Conservation (phyloP, 2,113 vertebrate species). For the Solea senegalensis region DNA sequence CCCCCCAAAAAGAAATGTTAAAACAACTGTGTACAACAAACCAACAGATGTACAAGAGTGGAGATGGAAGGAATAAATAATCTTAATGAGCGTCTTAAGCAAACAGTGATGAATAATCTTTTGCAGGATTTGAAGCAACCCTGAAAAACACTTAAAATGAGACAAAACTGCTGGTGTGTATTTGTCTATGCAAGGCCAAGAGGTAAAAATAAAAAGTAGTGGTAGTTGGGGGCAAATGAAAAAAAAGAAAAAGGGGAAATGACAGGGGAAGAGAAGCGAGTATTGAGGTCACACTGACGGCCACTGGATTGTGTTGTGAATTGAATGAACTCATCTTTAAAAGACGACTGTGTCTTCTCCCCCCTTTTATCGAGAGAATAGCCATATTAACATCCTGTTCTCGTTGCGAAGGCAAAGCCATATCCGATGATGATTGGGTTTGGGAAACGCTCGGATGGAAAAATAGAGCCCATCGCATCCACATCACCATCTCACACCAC, state of each 20-base stretch:
- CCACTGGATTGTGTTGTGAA: constrained; percentile 73
- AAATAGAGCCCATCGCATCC: constrained; percentile 79
- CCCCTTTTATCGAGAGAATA: constrained; percentile 76
- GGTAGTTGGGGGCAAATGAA: constrained; percentile 43
- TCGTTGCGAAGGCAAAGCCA: constrained; percentile 78
- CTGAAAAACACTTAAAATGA: too few species aligned
- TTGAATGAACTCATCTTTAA: constrained; percentile 83
- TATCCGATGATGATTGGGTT: constrained; percentile 84
- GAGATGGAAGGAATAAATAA: too few species aligned
- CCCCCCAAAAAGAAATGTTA: too few species aligned
- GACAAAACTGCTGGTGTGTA: constrained; percentile 24
- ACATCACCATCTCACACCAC: constrained; percentile 82
- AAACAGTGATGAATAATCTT: too few species aligned
- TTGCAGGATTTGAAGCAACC: too few species aligned
- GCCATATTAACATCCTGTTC: constrained; percentile 83
- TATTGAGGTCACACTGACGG: constrained; percentile 79
- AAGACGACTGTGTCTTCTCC: constrained; percentile 73
- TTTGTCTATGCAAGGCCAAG: constrained; percentile 49
- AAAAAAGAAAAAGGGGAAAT: constrained; percentile 45
- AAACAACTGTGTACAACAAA: too few species aligned
- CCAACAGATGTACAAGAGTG: too few species aligned
- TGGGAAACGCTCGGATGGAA: constrained; percentile 76
- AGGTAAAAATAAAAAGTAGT: constrained; percentile 67
- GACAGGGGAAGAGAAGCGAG: constrained; percentile 59
- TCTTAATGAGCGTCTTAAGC: too few species aligned